phyloP scores from a whole-genome alignment of 2,113 vertebrate species.

The Tringa solitaria region DNA sequence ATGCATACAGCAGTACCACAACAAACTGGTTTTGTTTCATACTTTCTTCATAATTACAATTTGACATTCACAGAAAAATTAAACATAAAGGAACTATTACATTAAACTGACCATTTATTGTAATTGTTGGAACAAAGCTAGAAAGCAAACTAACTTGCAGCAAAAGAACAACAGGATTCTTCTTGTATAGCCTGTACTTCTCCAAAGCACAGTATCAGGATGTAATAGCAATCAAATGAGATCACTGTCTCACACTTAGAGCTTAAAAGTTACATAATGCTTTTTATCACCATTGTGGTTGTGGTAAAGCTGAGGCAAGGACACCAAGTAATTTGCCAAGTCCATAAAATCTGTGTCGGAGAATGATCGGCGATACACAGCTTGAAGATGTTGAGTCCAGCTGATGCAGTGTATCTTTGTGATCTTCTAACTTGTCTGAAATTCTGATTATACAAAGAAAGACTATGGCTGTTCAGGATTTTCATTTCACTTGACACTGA shows the following conservation, averaged over 20 bases:
- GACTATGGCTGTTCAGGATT: background rate
- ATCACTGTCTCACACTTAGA: background rate
- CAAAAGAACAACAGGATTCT: background rate
- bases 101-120: background rate
- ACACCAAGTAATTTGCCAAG: background rate
- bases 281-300: background rate
- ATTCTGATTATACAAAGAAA: background rate
- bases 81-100: background rate
- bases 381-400: background rate
- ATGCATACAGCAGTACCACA: background rate
- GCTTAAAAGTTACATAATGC: background rate
- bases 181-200: background rate
- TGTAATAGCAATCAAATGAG: background rate
- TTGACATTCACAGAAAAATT: background rate
- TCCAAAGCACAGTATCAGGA: background rate
- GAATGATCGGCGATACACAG: background rate
- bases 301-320: background rate
- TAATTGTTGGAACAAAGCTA: background rate
- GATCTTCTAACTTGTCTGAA: background rate
- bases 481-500: slow-evolving; percentile 75
- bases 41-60: background rate
- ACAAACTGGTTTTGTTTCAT: background rate
- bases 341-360: background rate
- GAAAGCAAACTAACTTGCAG: background rate
- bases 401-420: background rate